Conservation (phyloP, 2,113 vertebrate species). For the Chaetops frenatus region DNA sequence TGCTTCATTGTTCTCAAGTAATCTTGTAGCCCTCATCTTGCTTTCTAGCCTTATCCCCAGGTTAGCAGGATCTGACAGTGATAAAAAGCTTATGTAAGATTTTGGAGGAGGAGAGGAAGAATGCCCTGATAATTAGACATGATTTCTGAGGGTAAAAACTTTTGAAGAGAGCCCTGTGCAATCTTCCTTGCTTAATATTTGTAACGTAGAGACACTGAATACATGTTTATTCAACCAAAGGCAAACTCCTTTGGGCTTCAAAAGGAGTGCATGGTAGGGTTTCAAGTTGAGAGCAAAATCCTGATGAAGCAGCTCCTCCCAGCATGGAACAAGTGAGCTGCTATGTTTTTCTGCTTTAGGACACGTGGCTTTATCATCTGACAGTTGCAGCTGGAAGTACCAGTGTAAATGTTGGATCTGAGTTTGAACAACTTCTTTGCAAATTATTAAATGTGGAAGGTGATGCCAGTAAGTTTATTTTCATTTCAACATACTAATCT, state of each 20-base stretch:
- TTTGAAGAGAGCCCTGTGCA: neutral
- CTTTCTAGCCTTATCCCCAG: neutral
- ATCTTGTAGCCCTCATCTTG: neutral
- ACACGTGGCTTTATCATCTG: constrained; percentile 92
- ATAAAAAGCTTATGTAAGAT: neutral
- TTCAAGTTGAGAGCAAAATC: neutral
- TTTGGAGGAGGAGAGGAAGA: neutral
- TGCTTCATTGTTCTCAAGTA: neutral
- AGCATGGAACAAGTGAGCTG: neutral
- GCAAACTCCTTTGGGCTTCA: neutral
- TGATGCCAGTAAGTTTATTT: constrained; percentile 80
- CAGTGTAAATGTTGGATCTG: constrained; percentile 85
- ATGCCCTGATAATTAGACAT: neutral
- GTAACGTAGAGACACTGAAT: neutral
- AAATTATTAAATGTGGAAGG: constrained; percentile 86
- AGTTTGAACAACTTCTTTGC: constrained; percentile 92
- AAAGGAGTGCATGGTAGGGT: neutral
- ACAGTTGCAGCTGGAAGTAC: constrained; percentile 87
- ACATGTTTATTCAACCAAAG: neutral
- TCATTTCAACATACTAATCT: neutral
- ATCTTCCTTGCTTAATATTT: neutral
- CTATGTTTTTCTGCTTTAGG: constrained; percentile 69
- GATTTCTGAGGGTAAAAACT: neutral
- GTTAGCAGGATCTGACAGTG: neutral
- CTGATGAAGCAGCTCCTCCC: neutral